phyloP scores from a whole-genome alignment of 2,888 invertebrate species.

The Acleris cristana region DNA sequence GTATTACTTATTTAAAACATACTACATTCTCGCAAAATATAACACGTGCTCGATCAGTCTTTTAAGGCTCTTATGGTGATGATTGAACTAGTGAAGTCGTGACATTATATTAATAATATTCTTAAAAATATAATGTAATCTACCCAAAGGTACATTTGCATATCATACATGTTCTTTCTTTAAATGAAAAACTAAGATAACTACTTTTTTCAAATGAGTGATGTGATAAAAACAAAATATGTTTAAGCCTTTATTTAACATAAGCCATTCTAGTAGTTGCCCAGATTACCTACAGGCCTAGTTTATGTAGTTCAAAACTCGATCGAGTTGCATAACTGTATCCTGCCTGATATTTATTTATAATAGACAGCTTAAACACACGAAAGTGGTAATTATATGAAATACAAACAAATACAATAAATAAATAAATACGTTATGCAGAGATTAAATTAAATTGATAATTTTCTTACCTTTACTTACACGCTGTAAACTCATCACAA shows the following conservation, averaged over 20 bases:
- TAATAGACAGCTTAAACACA: neutral
- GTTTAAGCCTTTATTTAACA: too few species aligned
- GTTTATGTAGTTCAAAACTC: neutral
- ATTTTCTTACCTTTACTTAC: neutral
- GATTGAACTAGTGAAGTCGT: too few species aligned
- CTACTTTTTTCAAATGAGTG: too few species aligned
- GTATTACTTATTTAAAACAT: neutral
- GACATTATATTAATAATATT: too few species aligned
- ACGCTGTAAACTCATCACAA: neutral
- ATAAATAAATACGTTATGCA: neutral
- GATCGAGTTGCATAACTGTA: neutral
- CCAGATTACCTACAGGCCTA: neutral
- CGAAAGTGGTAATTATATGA: neutral
- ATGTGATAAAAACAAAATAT: too few species aligned
- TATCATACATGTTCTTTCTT: neutral
- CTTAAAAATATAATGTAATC: too few species aligned
- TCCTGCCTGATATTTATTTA: neutral
- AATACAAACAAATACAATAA: too few species aligned
- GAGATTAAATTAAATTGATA: neutral
- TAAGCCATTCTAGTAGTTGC: too few species aligned
- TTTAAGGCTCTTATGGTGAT: too few species aligned
- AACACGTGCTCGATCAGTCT: neutral
- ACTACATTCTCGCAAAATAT: neutral
- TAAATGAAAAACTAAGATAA: neutral
- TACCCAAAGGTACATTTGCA: too few species aligned